Evolutionary conservation across 2,888 invertebrate species (phyloP).

Genomic region (Microlaimidae sp.): DNA sequence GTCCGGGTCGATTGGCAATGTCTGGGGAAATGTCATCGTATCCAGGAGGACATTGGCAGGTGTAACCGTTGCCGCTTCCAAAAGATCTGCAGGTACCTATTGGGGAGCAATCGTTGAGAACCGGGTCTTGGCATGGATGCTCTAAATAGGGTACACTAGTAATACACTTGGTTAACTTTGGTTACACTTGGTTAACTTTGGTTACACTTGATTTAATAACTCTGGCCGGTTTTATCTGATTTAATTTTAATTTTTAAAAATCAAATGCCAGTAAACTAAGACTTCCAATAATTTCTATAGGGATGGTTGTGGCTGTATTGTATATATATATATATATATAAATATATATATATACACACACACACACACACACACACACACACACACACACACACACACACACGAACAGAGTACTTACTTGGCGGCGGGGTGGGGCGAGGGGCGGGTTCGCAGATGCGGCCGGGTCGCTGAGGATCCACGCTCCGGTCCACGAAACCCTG

Average conservation of each 20-base stretch:
- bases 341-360: too few species aligned
- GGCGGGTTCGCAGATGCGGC: conserved; percentile 14
- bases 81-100: conserved; percentile 29
- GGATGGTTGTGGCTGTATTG: neutral
- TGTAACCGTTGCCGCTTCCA: conserved; percentile 27
- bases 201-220: too few species aligned
- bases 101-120: conserved; percentile 30
- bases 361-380: too few species aligned
- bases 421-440: conserved; percentile 11
- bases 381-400: too few species aligned
- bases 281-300: neutral
- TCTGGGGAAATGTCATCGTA: conserved; percentile 30
- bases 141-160: too few species aligned
- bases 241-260: too few species aligned
- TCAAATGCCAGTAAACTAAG: neutral
- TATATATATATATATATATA: too few species aligned
- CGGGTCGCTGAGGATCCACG: conserved; percentile 26
- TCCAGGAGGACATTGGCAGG: conserved; percentile 30
- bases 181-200: too few species aligned
- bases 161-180: too few species aligned
- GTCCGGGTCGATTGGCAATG: conserved; percentile 21
- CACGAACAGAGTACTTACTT: too few species aligned
- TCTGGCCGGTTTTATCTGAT: too few species aligned
- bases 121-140: conserved; percentile 33
- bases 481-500: conserved; percentile 20